Evolutionary conservation across 2,888 invertebrate species (phyloP), one percentile per base, ranked within the genome.

Genomic region (Drosophila planitibia): DNA sequence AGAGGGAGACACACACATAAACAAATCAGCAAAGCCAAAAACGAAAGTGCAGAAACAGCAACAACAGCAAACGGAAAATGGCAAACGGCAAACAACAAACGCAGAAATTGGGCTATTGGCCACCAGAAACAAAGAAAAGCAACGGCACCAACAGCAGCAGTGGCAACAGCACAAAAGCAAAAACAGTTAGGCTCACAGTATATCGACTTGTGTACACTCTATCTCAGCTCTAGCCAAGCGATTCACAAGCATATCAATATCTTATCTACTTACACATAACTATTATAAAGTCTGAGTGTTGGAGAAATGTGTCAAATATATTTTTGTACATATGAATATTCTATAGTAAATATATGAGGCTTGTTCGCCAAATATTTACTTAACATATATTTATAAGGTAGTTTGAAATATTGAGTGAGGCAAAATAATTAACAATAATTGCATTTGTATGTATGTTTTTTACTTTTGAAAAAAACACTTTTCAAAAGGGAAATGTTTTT

Each of bases 81-180:
- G 47, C 53, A 70, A 73, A 71, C 79, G 47, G 47, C 51, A 70
- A 71, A 73, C 79, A 86, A 33, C 76, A 76, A 89, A 79, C 85
- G 80, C 89, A 84, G 84, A 83, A 85, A 76, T 66, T 72, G 68
- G 70, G 70, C 72, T 82, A 83, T 74, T 70, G 79, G 74, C 74
- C 41, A 71, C 44, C 74, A 66, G 62, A 78, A 63, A 74, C 79
- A 80, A 70, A 74, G 70, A 71, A 71, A 70, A 41, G n/a, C 71
- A 63, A 57, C 67, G 39, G 52, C 55, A 61, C 22, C 63, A 67
- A 32, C 61, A 65, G 6, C 58, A 60, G 7, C 41, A 69, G 5
- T 3, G 65, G 25, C 58, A 62, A 10, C 39, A 67, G 19, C 41
- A 65, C 22, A 64, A 66, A 32, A 47, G 41, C 47, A 70, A 67